phyloP scores from a whole-genome alignment of 1,140 invertebrate species.

The Akabosia matsudoensis region DNA sequence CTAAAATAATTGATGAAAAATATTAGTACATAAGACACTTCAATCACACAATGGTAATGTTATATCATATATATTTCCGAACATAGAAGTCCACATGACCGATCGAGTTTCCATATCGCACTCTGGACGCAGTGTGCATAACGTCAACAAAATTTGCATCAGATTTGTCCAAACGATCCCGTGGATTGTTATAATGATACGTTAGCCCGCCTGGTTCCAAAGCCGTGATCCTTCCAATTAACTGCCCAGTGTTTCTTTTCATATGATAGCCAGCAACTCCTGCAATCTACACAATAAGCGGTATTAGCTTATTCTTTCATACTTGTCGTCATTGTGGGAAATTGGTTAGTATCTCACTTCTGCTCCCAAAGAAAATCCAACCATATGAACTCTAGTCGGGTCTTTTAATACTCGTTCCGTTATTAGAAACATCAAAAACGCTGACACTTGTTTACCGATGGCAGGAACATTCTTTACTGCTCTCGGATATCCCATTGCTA shows the following conservation, averaged over 20 bases:
- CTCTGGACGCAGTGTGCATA: conserved; percentile 26
- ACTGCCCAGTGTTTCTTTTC: conserved; percentile 26
- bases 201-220: conserved; percentile 33
- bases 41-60: too few relatives aligned
- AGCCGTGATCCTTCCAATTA: conserved; percentile 31
- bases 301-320: neutral
- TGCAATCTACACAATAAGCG: neutral
- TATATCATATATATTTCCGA: neutral
- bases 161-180: conserved; percentile 28
- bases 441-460: conserved; percentile 22
- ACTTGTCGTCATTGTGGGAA: neutral
- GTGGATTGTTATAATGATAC: conserved; percentile 23
- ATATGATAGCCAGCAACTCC: conserved; percentile 32
- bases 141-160: conserved; percentile 40
- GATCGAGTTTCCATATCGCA: conserved; percentile 22
- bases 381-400: conserved; percentile 29
- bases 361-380: conserved; percentile 37
- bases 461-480: conserved; percentile 20
- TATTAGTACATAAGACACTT: neutral
- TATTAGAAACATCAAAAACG: conserved; percentile 33
- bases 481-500: conserved; percentile 32
- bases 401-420: conserved; percentile 25
- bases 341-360: conserved; percentile 8
- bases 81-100: conserved; percentile 31
- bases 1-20: conserved; percentile 54